A percentile compares a stretch with the other conserved stretches of the same genome.
Evolutionary conservation across 2,888 invertebrate species (phyloP).

Genomic region (Cistogaster globosa): DNA sequence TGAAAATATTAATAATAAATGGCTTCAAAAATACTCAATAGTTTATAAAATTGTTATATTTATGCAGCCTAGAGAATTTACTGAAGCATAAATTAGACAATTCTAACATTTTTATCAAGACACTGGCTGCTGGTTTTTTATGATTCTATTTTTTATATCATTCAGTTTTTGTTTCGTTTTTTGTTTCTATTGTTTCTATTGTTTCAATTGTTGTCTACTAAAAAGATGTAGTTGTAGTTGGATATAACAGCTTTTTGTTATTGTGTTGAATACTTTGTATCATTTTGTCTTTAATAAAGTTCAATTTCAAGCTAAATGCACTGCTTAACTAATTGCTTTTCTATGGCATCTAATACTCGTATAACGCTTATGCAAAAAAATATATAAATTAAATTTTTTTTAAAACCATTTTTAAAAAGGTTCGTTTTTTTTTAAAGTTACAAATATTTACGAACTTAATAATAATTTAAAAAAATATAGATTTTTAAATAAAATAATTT

Average conservation of each 20-base stretch:
- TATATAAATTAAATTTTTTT: no score
- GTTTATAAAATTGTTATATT: constrained; percentile 55
- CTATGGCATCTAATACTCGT: background rate
- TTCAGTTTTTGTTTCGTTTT: constrained; percentile 4
- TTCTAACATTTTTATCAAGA: constrained; percentile 76
- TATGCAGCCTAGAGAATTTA: constrained; percentile 70
- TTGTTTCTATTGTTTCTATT: constrained; percentile 8
- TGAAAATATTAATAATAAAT: constrained; percentile 57
- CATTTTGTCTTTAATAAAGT: constrained; percentile 74
- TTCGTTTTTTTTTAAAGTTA: no score
- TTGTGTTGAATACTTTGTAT: constrained; percentile 28
- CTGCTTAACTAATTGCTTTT: constrained; percentile 37
- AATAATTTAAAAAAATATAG: no score
- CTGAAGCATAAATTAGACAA: constrained; percentile 78
- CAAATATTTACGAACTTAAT: no score
- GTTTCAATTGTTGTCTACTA: constrained; percentile 55
- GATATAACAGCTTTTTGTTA: constrained; percentile 44
- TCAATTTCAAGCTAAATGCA: constrained; percentile 71
- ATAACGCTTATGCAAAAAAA: background rate
- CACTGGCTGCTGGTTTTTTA: constrained; percentile 53
- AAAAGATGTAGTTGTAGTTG: constrained; percentile 20
- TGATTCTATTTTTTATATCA: constrained; percentile 6
- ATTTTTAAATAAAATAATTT: no score
- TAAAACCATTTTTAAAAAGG: no score
- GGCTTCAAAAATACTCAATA: constrained; percentile 1